Percentiles rank a stretch among this genome's conserved stretches.
phyloP scores from a whole-genome alignment of 2,113 vertebrate genomes.

The Chloropsis cyanopogon region DNA sequence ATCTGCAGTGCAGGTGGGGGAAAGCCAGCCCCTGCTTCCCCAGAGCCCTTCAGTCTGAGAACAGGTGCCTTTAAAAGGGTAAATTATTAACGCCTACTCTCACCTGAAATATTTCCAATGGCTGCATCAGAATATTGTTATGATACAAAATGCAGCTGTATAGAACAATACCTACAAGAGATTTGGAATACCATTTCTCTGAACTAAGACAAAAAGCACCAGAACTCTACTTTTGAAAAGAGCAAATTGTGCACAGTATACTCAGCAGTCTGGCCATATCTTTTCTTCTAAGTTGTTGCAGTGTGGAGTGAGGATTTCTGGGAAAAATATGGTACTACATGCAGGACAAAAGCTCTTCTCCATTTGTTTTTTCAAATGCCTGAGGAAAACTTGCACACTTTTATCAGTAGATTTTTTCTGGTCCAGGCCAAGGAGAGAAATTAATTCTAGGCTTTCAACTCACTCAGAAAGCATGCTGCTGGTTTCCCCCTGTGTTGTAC shows the following conservation, averaged over 20 bases:
- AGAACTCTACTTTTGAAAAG: not conserved
- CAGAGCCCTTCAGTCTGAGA: not conserved
- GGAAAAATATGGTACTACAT: not conserved
- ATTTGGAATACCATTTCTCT: not conserved
- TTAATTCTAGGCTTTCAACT: not conserved
- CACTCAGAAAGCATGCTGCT: not conserved
- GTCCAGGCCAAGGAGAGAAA: not conserved
- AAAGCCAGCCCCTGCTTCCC: fast-evolving
- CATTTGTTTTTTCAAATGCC: not conserved
- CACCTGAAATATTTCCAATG: not conserved
- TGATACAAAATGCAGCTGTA: not conserved
- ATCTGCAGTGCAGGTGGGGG: not conserved
- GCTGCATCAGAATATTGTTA: not conserved
- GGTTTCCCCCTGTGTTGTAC: not conserved
- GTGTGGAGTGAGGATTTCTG: not conserved
- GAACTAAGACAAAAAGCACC: not conserved
- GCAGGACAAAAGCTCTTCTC: not conserved
- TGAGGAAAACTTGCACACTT: not conserved
- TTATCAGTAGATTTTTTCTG: not conserved
- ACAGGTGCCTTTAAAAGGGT: not conserved
- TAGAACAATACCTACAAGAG: not conserved
- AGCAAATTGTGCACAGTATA: not conserved
- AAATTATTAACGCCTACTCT: not conserved
- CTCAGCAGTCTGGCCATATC: not conserved
- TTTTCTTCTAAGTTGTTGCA: not conserved